Percentiles rank a stretch among this genome's conserved stretches.
These are phyloP conservation scores for Colaptes auratus DNA, from an alignment of 2,113 vertebrate species.

Conservation along the genomic window DNA sequence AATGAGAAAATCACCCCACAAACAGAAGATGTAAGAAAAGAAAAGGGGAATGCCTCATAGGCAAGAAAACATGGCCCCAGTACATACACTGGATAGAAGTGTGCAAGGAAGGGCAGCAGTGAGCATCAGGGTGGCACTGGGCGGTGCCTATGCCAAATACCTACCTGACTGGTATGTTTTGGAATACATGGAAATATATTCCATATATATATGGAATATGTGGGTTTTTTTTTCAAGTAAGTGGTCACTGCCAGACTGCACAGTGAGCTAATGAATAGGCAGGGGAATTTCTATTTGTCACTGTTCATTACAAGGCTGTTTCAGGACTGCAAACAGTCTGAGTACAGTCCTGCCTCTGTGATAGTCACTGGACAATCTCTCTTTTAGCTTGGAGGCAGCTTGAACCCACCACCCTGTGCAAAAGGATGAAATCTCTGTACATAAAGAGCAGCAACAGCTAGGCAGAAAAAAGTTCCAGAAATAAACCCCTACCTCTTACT, in stretches of 20 bases:
- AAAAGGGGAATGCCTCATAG: not conserved
- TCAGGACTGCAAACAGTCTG: not conserved
- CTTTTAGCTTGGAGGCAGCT: not conserved
- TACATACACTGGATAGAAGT: not conserved
- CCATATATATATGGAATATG: not conserved
- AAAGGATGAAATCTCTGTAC: not conserved
- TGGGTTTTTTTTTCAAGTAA: not conserved
- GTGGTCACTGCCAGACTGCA: not conserved
- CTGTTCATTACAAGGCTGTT: not conserved
- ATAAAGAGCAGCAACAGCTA: not conserved
- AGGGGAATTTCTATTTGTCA: not conserved
- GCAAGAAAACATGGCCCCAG: not conserved
- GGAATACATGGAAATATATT: no score
- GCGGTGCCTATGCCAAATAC: not conserved
- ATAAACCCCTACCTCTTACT: not conserved
- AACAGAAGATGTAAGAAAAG: not conserved
- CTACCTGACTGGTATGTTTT: not conserved
- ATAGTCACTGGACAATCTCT: not conserved
- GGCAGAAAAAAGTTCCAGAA: not conserved
- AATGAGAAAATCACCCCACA: not conserved
- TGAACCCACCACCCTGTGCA: not conserved
- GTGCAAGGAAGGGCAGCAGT: not conserved
- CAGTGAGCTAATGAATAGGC: not conserved
- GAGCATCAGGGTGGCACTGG: not conserved
- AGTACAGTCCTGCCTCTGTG: not conserved